phyloP scores from a whole-genome alignment of 1,140 invertebrate species.

The Archivesica marissinica region DNA sequence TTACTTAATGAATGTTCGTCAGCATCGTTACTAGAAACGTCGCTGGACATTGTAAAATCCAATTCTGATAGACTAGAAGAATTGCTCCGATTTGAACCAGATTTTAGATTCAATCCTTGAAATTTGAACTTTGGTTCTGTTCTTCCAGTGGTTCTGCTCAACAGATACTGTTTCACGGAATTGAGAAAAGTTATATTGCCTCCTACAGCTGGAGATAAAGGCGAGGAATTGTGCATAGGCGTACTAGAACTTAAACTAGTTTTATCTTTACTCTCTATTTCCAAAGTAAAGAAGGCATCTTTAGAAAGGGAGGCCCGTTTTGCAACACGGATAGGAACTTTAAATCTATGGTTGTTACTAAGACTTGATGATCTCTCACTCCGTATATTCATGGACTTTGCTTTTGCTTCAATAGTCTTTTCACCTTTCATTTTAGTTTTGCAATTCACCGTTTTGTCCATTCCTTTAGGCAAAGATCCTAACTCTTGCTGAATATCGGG shows the following conservation, averaged over 20 bases:
- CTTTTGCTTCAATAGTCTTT: background rate
- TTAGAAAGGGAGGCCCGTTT: background rate
- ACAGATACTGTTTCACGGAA: constrained; percentile 53
- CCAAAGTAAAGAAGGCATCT: constrained; percentile 35
- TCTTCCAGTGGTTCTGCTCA: constrained; percentile 21
- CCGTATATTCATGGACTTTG: background rate
- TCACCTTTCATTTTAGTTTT: background rate
- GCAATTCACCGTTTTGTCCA: background rate
- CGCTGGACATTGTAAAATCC: background rate
- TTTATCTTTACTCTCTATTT: background rate
- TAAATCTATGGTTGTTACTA: background rate
- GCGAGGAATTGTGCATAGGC: background rate
- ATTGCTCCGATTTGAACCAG: background rate
- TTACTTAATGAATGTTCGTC: background rate
- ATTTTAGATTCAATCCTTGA: constrained; percentile 48
- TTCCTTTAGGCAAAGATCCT: background rate
- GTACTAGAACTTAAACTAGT: background rate
- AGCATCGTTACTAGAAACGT: background rate
- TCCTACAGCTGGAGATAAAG: background rate
- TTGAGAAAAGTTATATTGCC: background rate
- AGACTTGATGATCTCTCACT: background rate
- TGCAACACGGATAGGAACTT: background rate
- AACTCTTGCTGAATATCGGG: too few relatives aligned
- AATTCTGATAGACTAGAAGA: constrained; percentile 7
- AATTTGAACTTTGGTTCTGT: constrained; percentile 19